A percentile compares a stretch with the other conserved stretches of the same genome.
Conservation (phyloP, 2,113 vertebrate genomes). For the Passer domesticus region DNA sequence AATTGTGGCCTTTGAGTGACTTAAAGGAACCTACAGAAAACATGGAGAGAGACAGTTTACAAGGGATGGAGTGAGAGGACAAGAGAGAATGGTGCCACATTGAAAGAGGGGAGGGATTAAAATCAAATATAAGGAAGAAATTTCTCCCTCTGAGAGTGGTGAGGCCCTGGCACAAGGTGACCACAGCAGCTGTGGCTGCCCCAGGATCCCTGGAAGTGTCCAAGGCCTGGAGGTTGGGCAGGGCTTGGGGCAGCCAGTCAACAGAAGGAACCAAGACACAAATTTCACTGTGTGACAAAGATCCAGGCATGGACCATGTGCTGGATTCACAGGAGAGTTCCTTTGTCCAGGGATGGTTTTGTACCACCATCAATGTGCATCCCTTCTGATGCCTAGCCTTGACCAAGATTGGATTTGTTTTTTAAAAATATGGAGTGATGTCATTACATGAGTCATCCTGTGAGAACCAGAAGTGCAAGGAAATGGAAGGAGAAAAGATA, state of each 20-base stretch:
- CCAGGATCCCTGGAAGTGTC: not conserved
- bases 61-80: not conserved
- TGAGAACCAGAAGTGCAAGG: not conserved
- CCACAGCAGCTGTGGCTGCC: not conserved
- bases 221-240: accelerated
- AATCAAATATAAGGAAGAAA: not conserved
- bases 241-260: not conserved
- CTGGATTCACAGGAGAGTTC: not conserved
- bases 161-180: not conserved
- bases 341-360: not conserved
- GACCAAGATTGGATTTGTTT: not conserved
- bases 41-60: not conserved
- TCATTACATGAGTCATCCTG: not conserved
- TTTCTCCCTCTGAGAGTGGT: accelerated
- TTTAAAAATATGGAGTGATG: not conserved
- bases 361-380: accelerated
- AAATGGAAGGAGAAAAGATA: not conserved
- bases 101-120: not conserved
- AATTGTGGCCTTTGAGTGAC: accelerated
- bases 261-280: not conserved
- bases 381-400: not conserved
- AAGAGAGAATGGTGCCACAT: not conserved
- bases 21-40: not conserved
- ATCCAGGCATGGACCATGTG: accelerated
- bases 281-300: not conserved